Evolutionary conservation across 2,888 invertebrate genomes (phyloP).

Genomic region (Auanema sp.): DNA sequence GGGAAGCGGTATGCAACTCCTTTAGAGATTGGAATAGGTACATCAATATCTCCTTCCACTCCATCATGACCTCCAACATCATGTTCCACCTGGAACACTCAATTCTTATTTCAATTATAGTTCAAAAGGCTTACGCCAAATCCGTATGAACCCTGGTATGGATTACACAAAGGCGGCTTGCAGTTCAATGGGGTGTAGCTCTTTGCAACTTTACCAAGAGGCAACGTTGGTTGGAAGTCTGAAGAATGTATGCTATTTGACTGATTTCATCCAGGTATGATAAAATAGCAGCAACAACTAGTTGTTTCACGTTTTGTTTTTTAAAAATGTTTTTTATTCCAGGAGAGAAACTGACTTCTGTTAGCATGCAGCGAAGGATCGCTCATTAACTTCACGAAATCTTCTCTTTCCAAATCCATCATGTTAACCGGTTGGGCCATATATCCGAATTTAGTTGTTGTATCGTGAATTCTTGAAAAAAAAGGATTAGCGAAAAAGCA

Average conservation of each 20-base stretch:
- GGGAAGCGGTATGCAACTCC: constrained; percentile 53
- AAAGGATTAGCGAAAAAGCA: not conserved
- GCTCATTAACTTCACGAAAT: constrained; percentile 46
- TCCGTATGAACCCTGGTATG: constrained; percentile 43
- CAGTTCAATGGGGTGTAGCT: constrained; percentile 45
- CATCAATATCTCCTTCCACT: constrained; percentile 52
- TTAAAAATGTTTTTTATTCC: not conserved
- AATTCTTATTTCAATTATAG: not conserved
- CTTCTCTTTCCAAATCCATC: constrained; percentile 52
- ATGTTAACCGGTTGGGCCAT: constrained; percentile 55
- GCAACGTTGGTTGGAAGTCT: constrained; percentile 44
- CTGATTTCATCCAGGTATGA: not conserved
- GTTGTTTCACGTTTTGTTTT: not conserved
- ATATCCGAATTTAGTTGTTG: constrained; percentile 52
- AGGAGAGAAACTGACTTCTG: constrained; percentile 31
- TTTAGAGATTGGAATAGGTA: constrained; percentile 51
- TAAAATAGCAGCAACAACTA: not conserved
- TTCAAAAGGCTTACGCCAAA: constrained; percentile 36
- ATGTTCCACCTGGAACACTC: constrained; percentile 46
- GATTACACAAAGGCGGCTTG: constrained; percentile 49
- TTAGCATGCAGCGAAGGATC: constrained; percentile 45
- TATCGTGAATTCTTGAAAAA: constrained; percentile 34
- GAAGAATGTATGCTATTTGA: constrained; percentile 9
- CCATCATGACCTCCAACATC: constrained; percentile 49
- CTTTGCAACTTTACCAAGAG: constrained; percentile 43